Percentiles rank a stretch among this genome's conserved stretches.
phyloP scores from a whole-genome alignment of 1,140 invertebrate genomes.

The Orius laevigatus region DNA sequence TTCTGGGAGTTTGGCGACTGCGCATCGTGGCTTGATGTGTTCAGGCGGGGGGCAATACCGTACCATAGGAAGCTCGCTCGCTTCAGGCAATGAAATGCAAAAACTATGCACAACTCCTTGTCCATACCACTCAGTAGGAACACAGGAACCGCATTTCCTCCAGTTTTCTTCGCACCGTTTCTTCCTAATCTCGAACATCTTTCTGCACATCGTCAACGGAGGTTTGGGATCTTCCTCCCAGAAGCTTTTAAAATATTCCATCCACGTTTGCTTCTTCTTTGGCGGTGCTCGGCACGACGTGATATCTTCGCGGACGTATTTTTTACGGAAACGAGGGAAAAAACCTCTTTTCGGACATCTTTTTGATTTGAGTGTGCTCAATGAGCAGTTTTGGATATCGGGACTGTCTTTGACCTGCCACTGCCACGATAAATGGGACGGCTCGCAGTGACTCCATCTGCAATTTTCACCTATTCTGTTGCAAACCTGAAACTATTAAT shows the following conservation, averaged over 20 bases:
- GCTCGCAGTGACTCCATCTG: neutral
- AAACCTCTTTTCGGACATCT: slow-evolving; percentile 1
- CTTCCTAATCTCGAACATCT: slow-evolving; percentile 4
- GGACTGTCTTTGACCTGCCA: slow-evolving; percentile 2
- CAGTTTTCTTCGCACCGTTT: too few relatives aligned
- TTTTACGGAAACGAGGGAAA: slow-evolving; percentile 3
- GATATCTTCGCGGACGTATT: neutral
- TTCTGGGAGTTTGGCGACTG: too few relatives aligned
- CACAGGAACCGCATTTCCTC: slow-evolving; percentile 3
- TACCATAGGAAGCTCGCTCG: too few relatives aligned
- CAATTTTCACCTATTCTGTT: too few relatives aligned
- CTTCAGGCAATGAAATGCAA: too few relatives aligned
- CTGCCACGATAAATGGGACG: slow-evolving; percentile 4
- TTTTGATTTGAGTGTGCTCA: neutral
- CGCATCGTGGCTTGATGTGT: too few relatives aligned
- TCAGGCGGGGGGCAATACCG: too few relatives aligned
- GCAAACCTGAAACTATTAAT: too few relatives aligned
- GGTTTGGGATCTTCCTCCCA: slow-evolving; percentile 3
- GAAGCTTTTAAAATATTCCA: slow-evolving; percentile 4
- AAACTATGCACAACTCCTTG: too few relatives aligned
- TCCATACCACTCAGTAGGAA: slow-evolving; percentile 1
- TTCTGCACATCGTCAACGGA: slow-evolving; percentile 2
- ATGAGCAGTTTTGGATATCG: slow-evolving; percentile 3
- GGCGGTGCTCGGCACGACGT: neutral
- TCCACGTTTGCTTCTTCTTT: slow-evolving; percentile 1